phyloP scores from a whole-genome alignment of 2,797 vertebrate species.

The Erpetoichthys calabaricus region DNA sequence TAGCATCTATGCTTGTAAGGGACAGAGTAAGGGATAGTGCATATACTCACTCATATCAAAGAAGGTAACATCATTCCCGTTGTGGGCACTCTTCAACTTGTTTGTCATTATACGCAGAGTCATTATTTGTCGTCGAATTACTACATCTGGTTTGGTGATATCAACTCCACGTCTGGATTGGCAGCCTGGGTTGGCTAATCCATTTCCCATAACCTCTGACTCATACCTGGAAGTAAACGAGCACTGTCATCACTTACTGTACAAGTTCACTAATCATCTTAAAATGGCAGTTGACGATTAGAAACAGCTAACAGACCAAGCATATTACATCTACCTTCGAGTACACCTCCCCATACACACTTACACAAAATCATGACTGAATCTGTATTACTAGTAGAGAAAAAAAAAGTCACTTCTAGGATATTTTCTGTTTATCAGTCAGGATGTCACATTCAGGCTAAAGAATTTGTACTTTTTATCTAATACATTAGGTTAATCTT shows the following conservation, averaged over 20 bases:
- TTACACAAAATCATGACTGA: too few relatives aligned
- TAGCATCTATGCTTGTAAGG: not conserved
- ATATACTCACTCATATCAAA: conserved; percentile 55
- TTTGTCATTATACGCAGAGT: conserved; percentile 78
- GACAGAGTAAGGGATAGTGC: not conserved
- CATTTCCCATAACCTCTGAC: conserved; percentile 78
- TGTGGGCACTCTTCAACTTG: conserved; percentile 82
- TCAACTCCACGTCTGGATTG: conserved; percentile 92
- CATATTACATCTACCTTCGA: too few relatives aligned
- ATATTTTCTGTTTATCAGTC: too few relatives aligned
- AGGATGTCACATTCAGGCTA: too few relatives aligned
- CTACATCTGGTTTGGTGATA: conserved; percentile 72
- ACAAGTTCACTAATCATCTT: too few relatives aligned
- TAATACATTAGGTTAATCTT: too few relatives aligned
- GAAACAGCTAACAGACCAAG: not conserved
- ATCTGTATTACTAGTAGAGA: too few relatives aligned
- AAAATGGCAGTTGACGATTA: not conserved
- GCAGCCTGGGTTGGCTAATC: conserved; percentile 84
- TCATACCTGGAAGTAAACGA: conserved; percentile 59
- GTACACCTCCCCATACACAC: too few relatives aligned
- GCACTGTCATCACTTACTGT: not conserved
- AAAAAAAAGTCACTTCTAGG: too few relatives aligned
- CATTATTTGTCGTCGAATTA: conserved; percentile 83
- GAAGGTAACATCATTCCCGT: conserved; percentile 74
- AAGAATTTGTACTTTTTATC: too few relatives aligned